A percentile compares a stretch with the other conserved stretches of the same genome.
These are phyloP conservation scores for Chanos chanos DNA, from an alignment of 2,797 vertebrate genomes.

Conservation along the genomic window DNA sequence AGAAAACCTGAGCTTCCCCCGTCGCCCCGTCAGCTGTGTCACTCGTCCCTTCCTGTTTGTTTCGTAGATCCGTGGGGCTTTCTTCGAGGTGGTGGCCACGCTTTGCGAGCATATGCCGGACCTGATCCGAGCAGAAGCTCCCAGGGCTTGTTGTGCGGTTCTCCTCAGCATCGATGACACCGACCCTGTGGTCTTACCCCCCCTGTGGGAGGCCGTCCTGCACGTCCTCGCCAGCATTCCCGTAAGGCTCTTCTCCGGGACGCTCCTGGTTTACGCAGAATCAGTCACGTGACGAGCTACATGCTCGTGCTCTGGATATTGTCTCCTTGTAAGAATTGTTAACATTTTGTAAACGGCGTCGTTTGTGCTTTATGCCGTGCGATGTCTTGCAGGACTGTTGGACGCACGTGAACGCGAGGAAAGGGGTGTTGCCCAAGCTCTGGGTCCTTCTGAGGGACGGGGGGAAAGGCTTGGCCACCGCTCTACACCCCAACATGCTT, in stretches of 20 bases:
- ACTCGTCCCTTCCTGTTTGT: constrained; percentile 19
- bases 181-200: constrained; percentile 86
- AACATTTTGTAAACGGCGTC: not conserved
- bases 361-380: no score
- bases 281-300: not conserved
- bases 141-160: constrained; percentile 80
- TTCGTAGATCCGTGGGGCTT: constrained; percentile 86
- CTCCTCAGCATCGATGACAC: constrained; percentile 90
- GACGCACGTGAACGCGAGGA: constrained; percentile 86
- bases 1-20: no score
- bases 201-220: constrained; percentile 92
- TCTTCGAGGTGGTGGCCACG: constrained; percentile 85
- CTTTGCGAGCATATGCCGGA: constrained; percentile 81
- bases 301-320: not conserved
- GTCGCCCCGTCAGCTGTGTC: no score
- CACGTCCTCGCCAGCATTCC: constrained; percentile 77
- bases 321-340: not conserved
- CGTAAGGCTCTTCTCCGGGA: constrained; percentile 61
- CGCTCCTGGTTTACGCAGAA: not conserved
- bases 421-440: constrained; percentile 91
- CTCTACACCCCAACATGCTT: constrained; percentile 89
- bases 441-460: constrained; percentile 85
- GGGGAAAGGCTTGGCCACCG: constrained; percentile 84
- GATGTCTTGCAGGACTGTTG: constrained; percentile 83
- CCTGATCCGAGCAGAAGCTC: constrained; percentile 78